Conservation (phyloP, 1,140 invertebrate species). For the Streblospio benedicti region DNA sequence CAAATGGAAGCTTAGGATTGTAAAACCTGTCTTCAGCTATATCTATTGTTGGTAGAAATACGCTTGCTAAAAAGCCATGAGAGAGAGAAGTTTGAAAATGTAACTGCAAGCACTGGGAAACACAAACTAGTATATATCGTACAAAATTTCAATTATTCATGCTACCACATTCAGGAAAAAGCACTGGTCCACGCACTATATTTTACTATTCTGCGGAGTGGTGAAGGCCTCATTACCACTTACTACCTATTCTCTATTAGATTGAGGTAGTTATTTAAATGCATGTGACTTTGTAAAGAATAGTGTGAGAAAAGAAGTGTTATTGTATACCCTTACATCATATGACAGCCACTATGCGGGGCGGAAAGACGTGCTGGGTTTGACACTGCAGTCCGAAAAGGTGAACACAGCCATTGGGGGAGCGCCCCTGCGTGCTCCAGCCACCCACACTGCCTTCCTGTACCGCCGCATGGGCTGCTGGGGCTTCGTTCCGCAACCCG, state of each 20-base stretch:
- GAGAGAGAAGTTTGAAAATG: no score
- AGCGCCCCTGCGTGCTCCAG: background rate
- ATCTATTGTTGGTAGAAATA: no score
- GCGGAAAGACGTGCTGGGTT: slow-evolving; percentile 2
- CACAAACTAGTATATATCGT: no score
- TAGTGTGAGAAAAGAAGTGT: no score
- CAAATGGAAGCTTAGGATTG: no score
- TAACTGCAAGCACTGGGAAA: no score
- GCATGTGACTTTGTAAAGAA: background rate
- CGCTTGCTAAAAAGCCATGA: no score
- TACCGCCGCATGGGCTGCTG: slow-evolving; percentile 10
- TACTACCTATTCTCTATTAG: background rate
- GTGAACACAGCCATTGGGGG: background rate
- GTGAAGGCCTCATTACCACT: background rate
- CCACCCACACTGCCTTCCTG: slow-evolving; percentile 8
- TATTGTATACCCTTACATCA: slow-evolving; percentile 8
- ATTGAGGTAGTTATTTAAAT: background rate
- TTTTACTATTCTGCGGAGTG: background rate
- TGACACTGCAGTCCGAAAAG: slow-evolving; percentile 9
- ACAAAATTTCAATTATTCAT: no score
- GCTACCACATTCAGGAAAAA: no score
- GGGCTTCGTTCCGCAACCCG: slow-evolving; percentile 13
- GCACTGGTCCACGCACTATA: background rate
- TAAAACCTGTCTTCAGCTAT: no score
- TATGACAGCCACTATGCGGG: background rate